Conservation (phyloP, 2,113 vertebrate species). For the Capreolus pygargus region DNA sequence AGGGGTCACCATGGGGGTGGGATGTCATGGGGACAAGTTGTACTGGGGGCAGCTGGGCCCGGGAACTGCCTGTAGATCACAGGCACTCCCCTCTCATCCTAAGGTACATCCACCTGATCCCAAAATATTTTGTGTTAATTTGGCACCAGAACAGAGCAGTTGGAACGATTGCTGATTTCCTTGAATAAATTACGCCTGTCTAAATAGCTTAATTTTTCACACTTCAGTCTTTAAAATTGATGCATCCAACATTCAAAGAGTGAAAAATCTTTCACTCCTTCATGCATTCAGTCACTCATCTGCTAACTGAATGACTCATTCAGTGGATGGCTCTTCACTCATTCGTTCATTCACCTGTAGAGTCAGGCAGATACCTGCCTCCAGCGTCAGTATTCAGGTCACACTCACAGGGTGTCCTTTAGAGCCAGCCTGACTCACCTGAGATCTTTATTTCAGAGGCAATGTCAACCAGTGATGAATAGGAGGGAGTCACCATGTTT, state of each 20-base stretch:
- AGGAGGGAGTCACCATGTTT: neutral
- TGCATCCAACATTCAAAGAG: neutral
- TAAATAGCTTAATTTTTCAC: slow-evolving; percentile 19
- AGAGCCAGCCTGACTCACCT: neutral
- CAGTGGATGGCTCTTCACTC: neutral
- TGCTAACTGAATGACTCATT: neutral
- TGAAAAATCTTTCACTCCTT: neutral
- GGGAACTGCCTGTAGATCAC: neutral
- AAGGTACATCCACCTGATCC: neutral
- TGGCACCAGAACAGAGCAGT: neutral
- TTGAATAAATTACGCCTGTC: neutral
- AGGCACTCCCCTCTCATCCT: neutral
- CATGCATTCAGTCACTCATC: neutral
- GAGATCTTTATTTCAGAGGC: neutral
- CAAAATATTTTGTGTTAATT: neutral
- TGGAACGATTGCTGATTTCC: neutral
- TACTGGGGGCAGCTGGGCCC: neutral
- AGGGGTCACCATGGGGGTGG: accelerated
- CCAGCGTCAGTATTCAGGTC: neutral
- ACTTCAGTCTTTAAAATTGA: slow-evolving; percentile 21
- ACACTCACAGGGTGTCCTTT: neutral
- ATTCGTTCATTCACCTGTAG: neutral
- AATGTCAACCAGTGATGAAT: neutral
- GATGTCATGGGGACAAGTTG: accelerated
- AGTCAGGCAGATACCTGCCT: neutral